Percentiles rank a stretch among this genome's conserved stretches.
These are phyloP conservation scores for Plectropomus leopardus DNA, from an alignment of 2,113 vertebrate species.

Conservation along the genomic window DNA sequence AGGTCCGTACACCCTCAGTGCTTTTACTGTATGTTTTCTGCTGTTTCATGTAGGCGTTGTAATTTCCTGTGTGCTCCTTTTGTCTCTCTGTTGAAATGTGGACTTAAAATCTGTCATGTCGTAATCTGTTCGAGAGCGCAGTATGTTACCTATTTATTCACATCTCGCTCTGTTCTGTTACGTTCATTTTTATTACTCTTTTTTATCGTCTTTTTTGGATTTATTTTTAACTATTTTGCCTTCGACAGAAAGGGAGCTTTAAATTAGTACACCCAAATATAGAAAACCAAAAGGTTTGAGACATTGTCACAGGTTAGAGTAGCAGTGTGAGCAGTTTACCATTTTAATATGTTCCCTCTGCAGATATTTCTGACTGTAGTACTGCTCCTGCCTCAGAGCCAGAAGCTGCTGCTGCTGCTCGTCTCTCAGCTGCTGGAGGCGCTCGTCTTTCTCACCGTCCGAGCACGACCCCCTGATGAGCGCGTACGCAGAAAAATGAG, in stretches of 20 bases:
- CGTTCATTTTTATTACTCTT: too few relatives aligned
- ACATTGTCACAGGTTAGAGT: neutral
- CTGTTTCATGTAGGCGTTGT: too few relatives aligned
- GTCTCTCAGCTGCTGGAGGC: conserved; percentile 92
- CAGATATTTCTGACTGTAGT: conserved; percentile 98
- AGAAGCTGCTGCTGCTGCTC: conserved; percentile 96
- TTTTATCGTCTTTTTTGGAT: too few relatives aligned
- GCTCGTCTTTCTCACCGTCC: conserved; percentile 91
- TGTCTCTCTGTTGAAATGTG: too few relatives aligned
- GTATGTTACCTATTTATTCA: neutral
- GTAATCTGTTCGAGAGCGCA: too few relatives aligned
- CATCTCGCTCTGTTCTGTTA: too few relatives aligned
- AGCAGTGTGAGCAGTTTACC: conserved; percentile 39
- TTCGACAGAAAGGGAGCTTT: neutral
- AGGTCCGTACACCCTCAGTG: too few relatives aligned
- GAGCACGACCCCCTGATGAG: conserved; percentile 84
- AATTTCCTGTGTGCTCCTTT: too few relatives aligned
- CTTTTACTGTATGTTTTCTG: too few relatives aligned
- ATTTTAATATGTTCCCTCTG: conserved; percentile 91
- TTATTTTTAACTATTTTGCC: neutral
- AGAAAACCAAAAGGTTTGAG: neutral
- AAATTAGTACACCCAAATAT: neutral
- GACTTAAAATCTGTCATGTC: too few relatives aligned
- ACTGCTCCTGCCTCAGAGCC: conserved; percentile 96
- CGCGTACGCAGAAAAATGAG: neutral